Percentiles rank a stretch among this genome's conserved stretches.
Evolutionary conservation across 2,888 invertebrate species (phyloP).

Genomic region (Drosophila vallismaia): DNA sequence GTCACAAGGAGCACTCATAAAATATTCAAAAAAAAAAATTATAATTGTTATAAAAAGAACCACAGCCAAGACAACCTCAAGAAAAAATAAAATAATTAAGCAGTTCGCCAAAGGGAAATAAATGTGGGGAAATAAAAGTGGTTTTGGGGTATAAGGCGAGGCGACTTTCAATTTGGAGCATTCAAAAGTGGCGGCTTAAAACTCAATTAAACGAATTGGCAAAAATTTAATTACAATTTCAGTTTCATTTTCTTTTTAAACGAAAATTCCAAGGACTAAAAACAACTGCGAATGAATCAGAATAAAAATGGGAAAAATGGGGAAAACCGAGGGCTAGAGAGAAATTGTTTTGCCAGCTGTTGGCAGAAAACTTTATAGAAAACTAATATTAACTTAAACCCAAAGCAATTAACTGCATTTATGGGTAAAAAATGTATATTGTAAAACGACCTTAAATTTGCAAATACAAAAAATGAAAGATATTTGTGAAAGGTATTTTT

Average conservation of each 20-base stretch:
- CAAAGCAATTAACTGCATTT: conserved; percentile 49
- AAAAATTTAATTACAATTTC: conserved; percentile 70
- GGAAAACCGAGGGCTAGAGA: background rate
- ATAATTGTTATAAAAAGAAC: conserved; percentile 5
- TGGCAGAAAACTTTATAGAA: conserved; percentile 34
- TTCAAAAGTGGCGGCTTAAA: conserved; percentile 67
- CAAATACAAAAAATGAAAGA: background rate
- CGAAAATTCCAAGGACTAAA: conserved; percentile 19
- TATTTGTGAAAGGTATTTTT: background rate
- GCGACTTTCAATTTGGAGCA: conserved; percentile 57
- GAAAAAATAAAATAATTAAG: conserved; percentile 40
- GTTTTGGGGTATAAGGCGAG: conserved; percentile 20
- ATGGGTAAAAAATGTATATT: background rate
- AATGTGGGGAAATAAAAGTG: conserved; percentile 1
- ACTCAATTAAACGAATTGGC: conserved; percentile 75
- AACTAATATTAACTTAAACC: conserved; percentile 46
- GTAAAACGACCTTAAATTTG: background rate
- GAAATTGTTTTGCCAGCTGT: conserved; percentile 40
- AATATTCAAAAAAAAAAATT: conserved; percentile 48
- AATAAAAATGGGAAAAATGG: background rate
- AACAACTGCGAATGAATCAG: background rate
- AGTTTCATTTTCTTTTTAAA: conserved; percentile 42
- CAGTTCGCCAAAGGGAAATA: conserved; percentile 17
- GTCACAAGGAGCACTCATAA: conserved; percentile 57
- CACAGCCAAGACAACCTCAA: conserved; percentile 16